Evolutionary conservation across 2,113 vertebrate genomes (phyloP), one percentile per base, ranked within the genome.

Genomic region (Podarcis cretensis): DNA sequence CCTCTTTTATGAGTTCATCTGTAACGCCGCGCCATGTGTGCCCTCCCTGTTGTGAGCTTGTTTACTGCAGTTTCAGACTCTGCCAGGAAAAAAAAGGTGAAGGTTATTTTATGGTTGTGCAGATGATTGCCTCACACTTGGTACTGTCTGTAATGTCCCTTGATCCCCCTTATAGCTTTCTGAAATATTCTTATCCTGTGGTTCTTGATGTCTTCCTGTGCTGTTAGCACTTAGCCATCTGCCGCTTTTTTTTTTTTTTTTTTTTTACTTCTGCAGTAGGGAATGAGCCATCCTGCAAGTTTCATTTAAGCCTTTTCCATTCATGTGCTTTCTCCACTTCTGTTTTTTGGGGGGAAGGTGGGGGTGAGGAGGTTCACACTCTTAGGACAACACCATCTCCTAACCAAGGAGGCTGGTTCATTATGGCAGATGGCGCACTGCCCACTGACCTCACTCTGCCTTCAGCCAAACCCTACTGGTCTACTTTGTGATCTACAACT

Each of bases 1-100:
- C 87, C 90, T 96, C 66, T n/a, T 96, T 95, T 95, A 95, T 75
- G 94, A 89, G 93, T 94, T 96, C 91, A 95, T 95, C 92, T 95
- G 93, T 90, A 93, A 73, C 81, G 21, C 37, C 80, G 85, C 27
- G 75, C 92, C 91, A 59, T 79, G 94, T 88, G 92, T 87, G 92
- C 87, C 91, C 93, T 83, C 91, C 94, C 90, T 90, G 94, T 93
- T 81, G 1, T 93, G 92, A 94, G 89, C 89, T 93, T 94, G 89
- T 95, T 96, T 94, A 91, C 94, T 94, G 92, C 89, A 3, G 63
- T 30, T 93, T 87, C 94, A 92, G 77, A 74, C 92, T 79, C 85
- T 0, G 69, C 91, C 94, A 96, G 94, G 16, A 79, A 87, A 86
- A 83, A 83, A 91, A 92, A 95, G 95, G 96, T 95, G 95, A 96